Percentiles rank a stretch among this genome's conserved stretches.
These are phyloP conservation scores for Notechis scutatus DNA, from an alignment of 2,113 vertebrate genomes.

Conservation along the genomic window DNA sequence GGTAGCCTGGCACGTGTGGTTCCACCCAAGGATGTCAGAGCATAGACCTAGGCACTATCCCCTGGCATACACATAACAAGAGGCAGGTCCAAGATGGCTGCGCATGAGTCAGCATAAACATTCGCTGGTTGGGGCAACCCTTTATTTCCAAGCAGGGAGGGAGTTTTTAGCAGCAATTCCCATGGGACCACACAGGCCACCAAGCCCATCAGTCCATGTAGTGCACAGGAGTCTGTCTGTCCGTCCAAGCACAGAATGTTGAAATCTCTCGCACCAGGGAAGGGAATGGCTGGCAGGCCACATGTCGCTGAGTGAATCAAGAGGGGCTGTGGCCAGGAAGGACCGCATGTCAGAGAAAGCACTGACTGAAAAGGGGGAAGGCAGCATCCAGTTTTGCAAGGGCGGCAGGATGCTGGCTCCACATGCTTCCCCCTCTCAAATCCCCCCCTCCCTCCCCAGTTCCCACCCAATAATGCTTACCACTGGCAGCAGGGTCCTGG, in stretches of 20 bases:
- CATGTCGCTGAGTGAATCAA: conserved; percentile 17
- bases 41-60: neutral
- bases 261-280: conserved; percentile 22
- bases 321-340: conserved; percentile 1
- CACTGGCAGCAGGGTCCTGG: conserved; percentile 12
- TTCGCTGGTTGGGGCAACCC: conserved; percentile 38
- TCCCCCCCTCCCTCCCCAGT: neutral
- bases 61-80: conserved; percentile 3
- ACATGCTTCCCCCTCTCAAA: conserved; percentile 10
- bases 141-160: conserved; percentile 34
- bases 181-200: conserved; percentile 16
- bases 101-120: conserved; percentile 31
- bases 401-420: conserved; percentile 39
- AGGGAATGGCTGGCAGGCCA: conserved; percentile 19
- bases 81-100: conserved; percentile 31
- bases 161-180: conserved; percentile 27
- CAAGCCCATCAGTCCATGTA: conserved; percentile 24
- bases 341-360: conserved; percentile 14
- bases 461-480: conserved; percentile 19
- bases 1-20: neutral
- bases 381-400: conserved; percentile 62
- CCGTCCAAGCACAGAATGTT: conserved; percentile 31
- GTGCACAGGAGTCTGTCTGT: conserved; percentile 23
- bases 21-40: neutral
- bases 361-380: conserved; percentile 53